These are phyloP conservation scores for Sarotherodon lohbergeri DNA, from an alignment of 2,113 vertebrate species.

Conservation along the genomic window DNA sequence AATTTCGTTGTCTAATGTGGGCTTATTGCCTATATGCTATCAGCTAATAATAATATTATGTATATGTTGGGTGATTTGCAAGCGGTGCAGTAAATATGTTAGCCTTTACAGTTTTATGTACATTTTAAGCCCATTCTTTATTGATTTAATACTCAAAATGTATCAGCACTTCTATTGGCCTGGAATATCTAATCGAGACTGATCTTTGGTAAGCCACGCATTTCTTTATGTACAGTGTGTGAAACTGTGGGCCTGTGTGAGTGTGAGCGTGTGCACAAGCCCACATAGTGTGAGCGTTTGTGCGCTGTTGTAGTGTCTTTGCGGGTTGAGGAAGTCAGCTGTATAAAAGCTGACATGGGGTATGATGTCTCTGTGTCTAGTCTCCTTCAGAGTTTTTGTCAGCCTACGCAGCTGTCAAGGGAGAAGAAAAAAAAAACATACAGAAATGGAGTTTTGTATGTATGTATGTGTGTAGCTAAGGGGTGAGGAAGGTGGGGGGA, in stretches of 20 bases:
- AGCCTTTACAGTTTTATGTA: not conserved
- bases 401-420: slow-evolving; percentile 63
- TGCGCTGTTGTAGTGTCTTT: not conserved
- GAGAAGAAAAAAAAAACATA: slow-evolving; percentile 68
- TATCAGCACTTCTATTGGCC: not conserved
- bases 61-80: not conserved
- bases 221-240: not conserved
- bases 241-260: not conserved
- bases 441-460: slow-evolving; percentile 55
- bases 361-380: slow-evolving; percentile 51
- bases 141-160: not conserved
- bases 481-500: slow-evolving; percentile 57
- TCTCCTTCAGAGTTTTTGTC: slow-evolving; percentile 61
- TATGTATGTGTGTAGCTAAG: slow-evolving; percentile 25
- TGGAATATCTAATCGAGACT: not conserved
- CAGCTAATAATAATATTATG: not conserved
- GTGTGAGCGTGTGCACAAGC: not conserved
- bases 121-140: not conserved
- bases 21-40: not conserved
- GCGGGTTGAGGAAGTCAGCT: slow-evolving; percentile 1
- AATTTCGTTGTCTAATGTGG: not conserved
- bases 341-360: slow-evolving; percentile 45
- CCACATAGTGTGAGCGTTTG: not conserved
- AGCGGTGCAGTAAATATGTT: not conserved
- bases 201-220: not conserved